A percentile compares a stretch with the other conserved stretches of the same genome.
These are phyloP conservation scores for Ceraclea dissimilis DNA, from an alignment of 2,888 invertebrate species.

Conservation along the genomic window DNA sequence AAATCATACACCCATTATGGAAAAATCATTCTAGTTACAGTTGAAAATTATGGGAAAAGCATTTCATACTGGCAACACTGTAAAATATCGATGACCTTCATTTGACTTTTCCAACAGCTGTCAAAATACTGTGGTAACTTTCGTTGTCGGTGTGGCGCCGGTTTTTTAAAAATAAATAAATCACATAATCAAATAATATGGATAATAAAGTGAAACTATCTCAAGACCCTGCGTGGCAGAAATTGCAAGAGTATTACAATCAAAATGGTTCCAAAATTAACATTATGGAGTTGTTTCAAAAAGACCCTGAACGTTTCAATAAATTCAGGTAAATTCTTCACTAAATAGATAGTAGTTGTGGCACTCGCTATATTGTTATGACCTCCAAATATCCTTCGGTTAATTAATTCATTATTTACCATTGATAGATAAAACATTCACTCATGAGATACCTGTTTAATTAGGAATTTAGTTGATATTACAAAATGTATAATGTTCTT, in stretches of 20 bases:
- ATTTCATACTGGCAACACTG: neutral
- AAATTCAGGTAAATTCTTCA: conserved; percentile 69
- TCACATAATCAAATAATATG: conserved; percentile 31
- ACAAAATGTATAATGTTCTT: too few relatives aligned
- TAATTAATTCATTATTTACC: neutral
- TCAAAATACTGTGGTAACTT: conserved; percentile 6
- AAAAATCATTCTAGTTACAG: too few relatives aligned
- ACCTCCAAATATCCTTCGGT: conserved; percentile 18
- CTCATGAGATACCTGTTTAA: neutral
- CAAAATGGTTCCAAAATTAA: conserved; percentile 66
- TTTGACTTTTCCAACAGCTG: conserved; percentile 21
- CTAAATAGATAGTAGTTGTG: neutral
- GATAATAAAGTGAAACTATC: conserved; percentile 41
- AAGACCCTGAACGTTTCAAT: conserved; percentile 74
- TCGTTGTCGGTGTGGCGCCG: neutral
- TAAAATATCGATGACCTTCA: conserved; percentile 14
- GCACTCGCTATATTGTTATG: conserved; percentile 7
- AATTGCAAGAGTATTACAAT: conserved; percentile 68
- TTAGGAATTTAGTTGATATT: too few relatives aligned
- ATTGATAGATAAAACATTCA: neutral
- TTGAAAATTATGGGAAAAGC: too few relatives aligned
- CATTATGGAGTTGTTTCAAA: conserved; percentile 74
- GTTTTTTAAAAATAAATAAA: neutral
- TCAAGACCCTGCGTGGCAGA: conserved; percentile 63
- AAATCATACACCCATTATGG: too few relatives aligned